These are phyloP conservation scores for Sebastes diaconus DNA, from an alignment of 2,797 vertebrate genomes.

Conservation along the genomic window DNA sequence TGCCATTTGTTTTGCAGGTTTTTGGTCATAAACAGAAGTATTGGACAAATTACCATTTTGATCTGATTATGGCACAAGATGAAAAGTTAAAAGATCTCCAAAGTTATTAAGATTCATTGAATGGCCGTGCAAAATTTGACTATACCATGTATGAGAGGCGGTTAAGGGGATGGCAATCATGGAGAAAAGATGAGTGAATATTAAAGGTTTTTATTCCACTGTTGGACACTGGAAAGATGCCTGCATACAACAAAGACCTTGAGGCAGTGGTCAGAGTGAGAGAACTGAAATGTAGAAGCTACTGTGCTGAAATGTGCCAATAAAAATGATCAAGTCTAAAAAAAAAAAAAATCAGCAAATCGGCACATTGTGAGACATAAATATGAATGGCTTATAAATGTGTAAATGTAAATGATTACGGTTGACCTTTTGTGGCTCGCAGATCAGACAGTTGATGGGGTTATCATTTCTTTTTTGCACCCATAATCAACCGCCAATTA, in stretches of 20 bases:
- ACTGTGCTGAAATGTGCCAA: neutral
- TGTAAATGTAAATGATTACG: neutral
- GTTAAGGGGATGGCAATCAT: neutral
- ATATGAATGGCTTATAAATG: conserved; percentile 6
- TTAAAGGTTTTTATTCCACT: neutral
- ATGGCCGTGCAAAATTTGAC: neutral
- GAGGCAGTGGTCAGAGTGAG: neutral
- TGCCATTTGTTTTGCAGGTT: too few relatives aligned
- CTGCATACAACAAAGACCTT: neutral
- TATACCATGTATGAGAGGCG: neutral
- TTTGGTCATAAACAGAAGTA: neutral
- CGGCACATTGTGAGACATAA: neutral
- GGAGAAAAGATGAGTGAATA: neutral
- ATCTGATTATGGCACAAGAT: neutral
- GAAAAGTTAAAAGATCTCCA: neutral
- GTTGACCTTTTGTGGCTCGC: neutral
- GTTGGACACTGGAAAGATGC: neutral
- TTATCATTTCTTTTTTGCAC: neutral
- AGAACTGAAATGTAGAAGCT: neutral
- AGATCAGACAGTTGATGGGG: neutral
- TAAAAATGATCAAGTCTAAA: neutral
- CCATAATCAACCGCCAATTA: neutral
- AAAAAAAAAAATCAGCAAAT: neutral
- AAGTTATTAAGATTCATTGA: neutral
- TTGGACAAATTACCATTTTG: neutral